Percentiles rank a stretch among this genome's conserved stretches.
These are phyloP conservation scores for Brenthis daphne DNA, from an alignment of 2,888 invertebrate species.

Conservation along the genomic window DNA sequence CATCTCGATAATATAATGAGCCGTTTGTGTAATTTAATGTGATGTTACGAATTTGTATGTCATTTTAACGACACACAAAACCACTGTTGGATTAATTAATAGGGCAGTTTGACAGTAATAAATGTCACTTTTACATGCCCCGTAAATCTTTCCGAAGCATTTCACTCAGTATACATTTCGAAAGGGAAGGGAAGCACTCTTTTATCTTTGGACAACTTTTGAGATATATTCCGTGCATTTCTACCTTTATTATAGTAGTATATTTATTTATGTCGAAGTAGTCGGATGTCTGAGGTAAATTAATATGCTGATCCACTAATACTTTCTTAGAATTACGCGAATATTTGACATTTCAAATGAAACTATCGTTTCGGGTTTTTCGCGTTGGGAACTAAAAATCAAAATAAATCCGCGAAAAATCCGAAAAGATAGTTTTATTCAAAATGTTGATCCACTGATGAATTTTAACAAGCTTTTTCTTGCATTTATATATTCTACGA, in stretches of 20 bases:
- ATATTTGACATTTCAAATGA: too few species aligned
- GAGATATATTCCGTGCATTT: conserved; percentile 43
- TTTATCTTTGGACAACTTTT: conserved; percentile 43
- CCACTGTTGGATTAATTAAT: conserved; percentile 72
- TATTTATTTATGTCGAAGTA: conserved; percentile 41
- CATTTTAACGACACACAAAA: conserved; percentile 56
- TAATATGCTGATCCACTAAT: conserved; percentile 10
- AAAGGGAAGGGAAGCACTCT: conserved; percentile 40
- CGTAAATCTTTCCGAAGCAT: conserved; percentile 64
- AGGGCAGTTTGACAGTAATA: conserved; percentile 62
- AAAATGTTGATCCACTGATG: too few species aligned
- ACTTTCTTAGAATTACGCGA: too few species aligned
- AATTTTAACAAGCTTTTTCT: neutral
- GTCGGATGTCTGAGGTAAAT: conserved; percentile 30
- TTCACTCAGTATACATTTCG: conserved; percentile 54
- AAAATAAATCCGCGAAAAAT: too few species aligned
- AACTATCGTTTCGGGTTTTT: too few species aligned
- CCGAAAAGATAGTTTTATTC: too few species aligned
- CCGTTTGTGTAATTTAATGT: conserved; percentile 55
- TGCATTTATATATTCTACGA: too few species aligned
- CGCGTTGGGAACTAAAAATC: too few species aligned
- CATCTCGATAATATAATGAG: conserved; percentile 48
- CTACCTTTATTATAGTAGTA: conserved; percentile 34
- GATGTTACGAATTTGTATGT: conserved; percentile 60
- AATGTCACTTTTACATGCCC: conserved; percentile 69